Base-by-base conservation (phyloP, 2,113 vertebrate species). In the Cynopterus brachyotis region DNA sequence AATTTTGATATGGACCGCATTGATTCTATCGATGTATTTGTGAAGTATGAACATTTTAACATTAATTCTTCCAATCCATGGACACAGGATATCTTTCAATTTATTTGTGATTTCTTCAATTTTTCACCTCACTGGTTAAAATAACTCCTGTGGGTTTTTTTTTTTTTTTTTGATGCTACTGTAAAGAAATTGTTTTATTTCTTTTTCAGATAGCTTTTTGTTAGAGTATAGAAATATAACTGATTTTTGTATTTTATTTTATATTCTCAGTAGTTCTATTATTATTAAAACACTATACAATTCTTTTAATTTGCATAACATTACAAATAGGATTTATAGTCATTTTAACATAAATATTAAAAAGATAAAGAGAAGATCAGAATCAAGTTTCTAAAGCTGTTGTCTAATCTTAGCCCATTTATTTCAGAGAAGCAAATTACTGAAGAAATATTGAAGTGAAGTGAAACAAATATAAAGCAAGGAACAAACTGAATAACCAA, bases 261-360 rank as follows among this genome's bases (percentile, higher is more conserved):
- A 30, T 94, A 72, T 28, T 16, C n/a, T 94, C 55, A 81, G 7
- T 22, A 81, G 20, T 2, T 50, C 24, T 66, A 85, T 50, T n/a
- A 90, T 53, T 50, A 19, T 26, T 78, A 62, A 82, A 90, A 70
- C 72, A 1, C 1, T 66, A 50, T 37, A 64, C 50, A 69, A 50
- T 86, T 75, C 59, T 26, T 89, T 79, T 80, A 75, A n/a, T 82
- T 93, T 83, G n/a, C 24, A 94, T 62, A 88, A 79, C 15, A 62
- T 57, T 75, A 7, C 11, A 57, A 94, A 35, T 6, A 93, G 13
- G 1, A 13, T 24, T 80, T 83, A 26, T 69, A 37, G 16, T 73
- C 32, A 84, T 64, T 76, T 83, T 73, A 40, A 62, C 57, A 1
- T 35, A 88, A 26, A 35, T 8, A 70, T 59, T 20, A 47, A 50